Evolutionary conservation across 2,888 invertebrate genomes (phyloP).

Genomic region (Drosophila prostipennis): DNA sequence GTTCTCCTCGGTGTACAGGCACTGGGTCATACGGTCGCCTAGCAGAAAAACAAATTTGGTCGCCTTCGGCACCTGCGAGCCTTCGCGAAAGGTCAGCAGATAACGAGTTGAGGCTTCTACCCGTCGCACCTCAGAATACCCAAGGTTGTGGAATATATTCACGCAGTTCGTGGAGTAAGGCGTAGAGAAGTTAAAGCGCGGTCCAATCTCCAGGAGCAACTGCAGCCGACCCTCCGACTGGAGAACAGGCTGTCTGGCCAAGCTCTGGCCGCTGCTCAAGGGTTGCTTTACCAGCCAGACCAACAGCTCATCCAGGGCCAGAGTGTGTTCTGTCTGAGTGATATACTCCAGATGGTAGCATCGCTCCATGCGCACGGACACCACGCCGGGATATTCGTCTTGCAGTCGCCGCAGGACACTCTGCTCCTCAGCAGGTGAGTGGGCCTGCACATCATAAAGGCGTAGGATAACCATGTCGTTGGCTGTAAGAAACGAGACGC

Average conservation of each 20-base stretch:
- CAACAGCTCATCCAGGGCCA: slow-evolving; percentile 86
- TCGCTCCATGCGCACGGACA: slow-evolving; percentile 85
- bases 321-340: slow-evolving; percentile 72
- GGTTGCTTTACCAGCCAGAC: slow-evolving; percentile 92
- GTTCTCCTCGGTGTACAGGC: slow-evolving; percentile 89
- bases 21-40: slow-evolving; percentile 97
- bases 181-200: slow-evolving; percentile 97
- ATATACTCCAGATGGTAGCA: slow-evolving; percentile 91
- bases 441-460: slow-evolving; percentile 67
- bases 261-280: slow-evolving; percentile 86
- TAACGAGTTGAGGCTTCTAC: slow-evolving; percentile 94
- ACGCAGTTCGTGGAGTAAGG: slow-evolving; percentile 98
- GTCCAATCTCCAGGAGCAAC: slow-evolving; percentile 93
- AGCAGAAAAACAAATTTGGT: slow-evolving; percentile 86
- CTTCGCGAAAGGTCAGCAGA: slow-evolving; percentile 85
- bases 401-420: slow-evolving; percentile 86
- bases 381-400: slow-evolving; percentile 68
- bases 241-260: slow-evolving; percentile 79
- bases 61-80: slow-evolving; percentile 30
- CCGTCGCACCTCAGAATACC: slow-evolving; percentile 89
- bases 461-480: slow-evolving; percentile 72
- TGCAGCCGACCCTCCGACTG: slow-evolving; percentile 80
- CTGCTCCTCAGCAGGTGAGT: slow-evolving; percentile 85
- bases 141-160: slow-evolving; percentile 95
- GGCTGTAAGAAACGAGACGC: slow-evolving; percentile 30